Conservation (phyloP, 1,140 invertebrate genomes). For the Amphibalanus amphitrite region DNA sequence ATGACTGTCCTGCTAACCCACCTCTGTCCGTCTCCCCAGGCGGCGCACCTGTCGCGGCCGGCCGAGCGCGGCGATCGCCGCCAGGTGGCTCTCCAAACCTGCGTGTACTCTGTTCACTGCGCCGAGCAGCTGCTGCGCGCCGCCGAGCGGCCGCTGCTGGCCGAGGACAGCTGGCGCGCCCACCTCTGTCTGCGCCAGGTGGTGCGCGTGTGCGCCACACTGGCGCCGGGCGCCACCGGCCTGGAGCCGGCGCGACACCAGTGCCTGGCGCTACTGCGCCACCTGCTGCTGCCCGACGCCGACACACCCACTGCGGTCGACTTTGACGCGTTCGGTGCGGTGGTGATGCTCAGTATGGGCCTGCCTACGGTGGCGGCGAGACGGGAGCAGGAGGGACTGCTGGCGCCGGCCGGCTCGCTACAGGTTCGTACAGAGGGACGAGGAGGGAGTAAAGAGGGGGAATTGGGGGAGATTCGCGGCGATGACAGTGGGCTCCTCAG, state of each 20-base stretch:
- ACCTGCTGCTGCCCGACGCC: not conserved
- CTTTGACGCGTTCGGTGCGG: constrained; percentile 59
- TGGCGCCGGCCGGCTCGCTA: constrained; percentile 18
- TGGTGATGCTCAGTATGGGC: constrained; percentile 45
- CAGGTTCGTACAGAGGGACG: not conserved
- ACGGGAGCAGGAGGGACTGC: constrained; percentile 13
- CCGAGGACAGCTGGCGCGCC: constrained; percentile 7
- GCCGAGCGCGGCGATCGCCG: constrained; percentile 4
- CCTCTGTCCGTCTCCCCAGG: constrained; percentile 27
- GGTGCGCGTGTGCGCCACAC: not conserved
- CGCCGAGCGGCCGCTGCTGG: constrained; percentile 15
- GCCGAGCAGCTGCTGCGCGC: constrained; percentile 44
- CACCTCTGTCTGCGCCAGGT: not conserved
- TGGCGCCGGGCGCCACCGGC: not conserved
- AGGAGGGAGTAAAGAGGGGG: not conserved
- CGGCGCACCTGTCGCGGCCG: constrained; percentile 19
- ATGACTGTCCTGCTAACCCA: too few relatives aligned
- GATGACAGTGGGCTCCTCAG: too few relatives aligned
- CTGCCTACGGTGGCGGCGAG: constrained; percentile 21
- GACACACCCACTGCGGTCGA: constrained; percentile 17
- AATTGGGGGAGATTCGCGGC: too few relatives aligned
- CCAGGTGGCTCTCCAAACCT: constrained; percentile 40
- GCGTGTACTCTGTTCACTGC: constrained; percentile 72
- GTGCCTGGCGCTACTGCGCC: not conserved
- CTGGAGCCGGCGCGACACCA: not conserved